Conservation (phyloP, 2,113 vertebrate species). For the Camelus bactrianus region DNA sequence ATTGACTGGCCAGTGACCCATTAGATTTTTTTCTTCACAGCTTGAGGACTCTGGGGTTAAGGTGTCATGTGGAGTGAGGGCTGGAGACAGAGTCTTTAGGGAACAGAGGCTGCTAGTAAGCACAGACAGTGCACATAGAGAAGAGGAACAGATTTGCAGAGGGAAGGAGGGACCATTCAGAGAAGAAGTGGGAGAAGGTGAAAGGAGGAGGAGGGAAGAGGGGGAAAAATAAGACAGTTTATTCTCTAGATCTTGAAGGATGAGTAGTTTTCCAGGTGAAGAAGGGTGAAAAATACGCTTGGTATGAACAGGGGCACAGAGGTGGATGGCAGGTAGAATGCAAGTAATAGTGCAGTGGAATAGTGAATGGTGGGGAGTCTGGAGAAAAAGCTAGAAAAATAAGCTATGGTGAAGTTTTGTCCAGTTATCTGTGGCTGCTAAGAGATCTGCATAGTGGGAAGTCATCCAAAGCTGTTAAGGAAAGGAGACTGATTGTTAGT, state of each 20-base stretch:
- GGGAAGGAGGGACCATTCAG: neutral
- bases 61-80: neutral
- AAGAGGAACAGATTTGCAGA: neutral
- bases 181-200: neutral
- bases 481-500: neutral
- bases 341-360: neutral
- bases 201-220: neutral
- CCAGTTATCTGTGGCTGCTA: neutral
- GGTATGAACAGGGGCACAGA: neutral
- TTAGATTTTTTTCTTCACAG: neutral
- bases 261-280: neutral
- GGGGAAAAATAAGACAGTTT: too few relatives aligned
- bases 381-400: neutral
- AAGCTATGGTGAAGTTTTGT: neutral
- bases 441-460: neutral
- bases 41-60: neutral
- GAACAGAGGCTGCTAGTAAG: neutral
- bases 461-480: neutral
- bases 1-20: neutral
- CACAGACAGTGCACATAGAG: neutral
- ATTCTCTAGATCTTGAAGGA: neutral
- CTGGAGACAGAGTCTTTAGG: neutral
- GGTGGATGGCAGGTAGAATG: neutral
- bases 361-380: neutral
- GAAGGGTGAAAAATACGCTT: neutral